Percentiles rank a stretch among this genome's conserved stretches.
Evolutionary conservation across 2,797 vertebrate species (phyloP).

Genomic region (Petrocephalus sullivani): DNA sequence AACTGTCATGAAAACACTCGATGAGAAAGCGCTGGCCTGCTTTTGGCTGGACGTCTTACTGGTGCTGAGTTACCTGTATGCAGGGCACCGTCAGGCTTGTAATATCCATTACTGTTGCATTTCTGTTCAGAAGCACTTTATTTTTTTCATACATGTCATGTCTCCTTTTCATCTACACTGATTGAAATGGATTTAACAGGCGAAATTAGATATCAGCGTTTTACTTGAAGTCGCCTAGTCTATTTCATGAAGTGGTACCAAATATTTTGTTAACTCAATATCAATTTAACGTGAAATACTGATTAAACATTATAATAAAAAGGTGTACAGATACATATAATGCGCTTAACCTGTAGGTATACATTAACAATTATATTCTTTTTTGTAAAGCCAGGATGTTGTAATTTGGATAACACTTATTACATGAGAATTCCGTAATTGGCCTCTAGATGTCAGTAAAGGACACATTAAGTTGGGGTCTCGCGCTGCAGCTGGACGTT

Average conservation of each 20-base stretch:
- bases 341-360: too few relatives aligned
- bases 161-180: too few relatives aligned
- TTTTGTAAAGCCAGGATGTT: neutral
- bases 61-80: too few relatives aligned
- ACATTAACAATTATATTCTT: neutral
- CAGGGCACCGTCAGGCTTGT: too few relatives aligned
- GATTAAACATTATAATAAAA: neutral
- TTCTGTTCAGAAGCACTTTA: too few relatives aligned
- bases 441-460: conserved; percentile 15
- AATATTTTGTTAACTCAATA: neutral
- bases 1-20: neutral
- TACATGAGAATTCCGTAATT: neutral
- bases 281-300: neutral
- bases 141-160: too few relatives aligned
- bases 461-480: neutral
- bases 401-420: neutral
- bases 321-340: neutral
- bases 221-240: neutral
- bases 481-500: neutral
- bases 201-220: neutral
- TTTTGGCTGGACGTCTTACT: too few relatives aligned
- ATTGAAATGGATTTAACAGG: too few relatives aligned
- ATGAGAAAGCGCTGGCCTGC: too few relatives aligned
- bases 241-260: neutral
- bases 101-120: too few relatives aligned